Percentiles rank a stretch among this genome's conserved stretches.
phyloP scores from a whole-genome alignment of 2,888 invertebrate species.

The Danaus chrysippus region DNA sequence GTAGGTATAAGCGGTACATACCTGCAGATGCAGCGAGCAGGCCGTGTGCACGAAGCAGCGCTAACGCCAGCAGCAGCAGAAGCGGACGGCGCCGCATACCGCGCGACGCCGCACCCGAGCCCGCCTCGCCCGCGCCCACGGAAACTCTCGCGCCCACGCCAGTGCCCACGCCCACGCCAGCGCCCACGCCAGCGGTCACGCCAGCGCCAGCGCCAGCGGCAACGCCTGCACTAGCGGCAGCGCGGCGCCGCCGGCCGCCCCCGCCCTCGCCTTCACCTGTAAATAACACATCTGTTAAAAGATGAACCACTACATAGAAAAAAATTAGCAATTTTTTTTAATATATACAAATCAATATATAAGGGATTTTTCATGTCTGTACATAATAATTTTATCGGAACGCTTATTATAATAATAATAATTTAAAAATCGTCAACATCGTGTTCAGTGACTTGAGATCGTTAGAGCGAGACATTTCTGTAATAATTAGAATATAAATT shows the following conservation, averaged over 20 bases:
- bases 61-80: slow-evolving; percentile 74
- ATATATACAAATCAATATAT: too few relatives aligned
- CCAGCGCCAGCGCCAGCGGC: slow-evolving; percentile 72
- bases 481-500: too few relatives aligned
- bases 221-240: slow-evolving; percentile 64
- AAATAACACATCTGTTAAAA: slow-evolving; percentile 18
- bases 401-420: too few relatives aligned
- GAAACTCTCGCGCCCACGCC: slow-evolving; percentile 61
- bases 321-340: too few relatives aligned
- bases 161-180: slow-evolving; percentile 64
- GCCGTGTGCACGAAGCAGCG: slow-evolving; percentile 74
- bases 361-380: too few relatives aligned
- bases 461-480: too few relatives aligned
- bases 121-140: slow-evolving; percentile 38
- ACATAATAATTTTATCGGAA: too few relatives aligned
- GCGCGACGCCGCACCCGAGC: slow-evolving; percentile 69
- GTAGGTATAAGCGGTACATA: slow-evolving; percentile 32
- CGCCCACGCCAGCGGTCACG: slow-evolving; percentile 71
- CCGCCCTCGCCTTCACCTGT: slow-evolving; percentile 69
- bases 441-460: too few relatives aligned
- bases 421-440: too few relatives aligned
- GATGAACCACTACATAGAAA: too few relatives aligned
- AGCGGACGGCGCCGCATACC: slow-evolving; percentile 77
- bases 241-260: slow-evolving; percentile 67
- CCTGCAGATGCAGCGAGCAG: slow-evolving; percentile 76